phyloP scores from a whole-genome alignment of 2,797 vertebrate genomes.

The Anabacerthia variegaticeps region DNA sequence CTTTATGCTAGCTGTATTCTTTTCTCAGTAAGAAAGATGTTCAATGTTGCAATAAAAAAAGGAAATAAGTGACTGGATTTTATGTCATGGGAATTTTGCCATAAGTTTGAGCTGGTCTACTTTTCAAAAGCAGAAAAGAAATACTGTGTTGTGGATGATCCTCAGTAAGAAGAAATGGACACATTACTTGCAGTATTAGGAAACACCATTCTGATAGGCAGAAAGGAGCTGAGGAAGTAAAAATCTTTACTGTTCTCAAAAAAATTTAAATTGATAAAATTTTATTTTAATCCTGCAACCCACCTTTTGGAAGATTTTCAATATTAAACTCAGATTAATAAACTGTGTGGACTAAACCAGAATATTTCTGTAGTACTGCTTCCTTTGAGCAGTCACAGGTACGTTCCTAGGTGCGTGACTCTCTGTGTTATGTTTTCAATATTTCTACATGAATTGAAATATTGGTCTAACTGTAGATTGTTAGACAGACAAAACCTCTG shows the following conservation, averaged over 20 bases:
- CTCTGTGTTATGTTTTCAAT: not conserved
- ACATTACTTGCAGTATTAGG: not conserved
- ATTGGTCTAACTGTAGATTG: not conserved
- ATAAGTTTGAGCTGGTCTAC: not conserved
- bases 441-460: not conserved
- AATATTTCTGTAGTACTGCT: not conserved
- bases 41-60: not conserved
- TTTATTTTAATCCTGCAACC: not conserved
- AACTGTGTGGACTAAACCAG: not conserved
- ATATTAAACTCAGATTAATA: not conserved
- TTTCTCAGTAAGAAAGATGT: not conserved
- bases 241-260: not conserved
- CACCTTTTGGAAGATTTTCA: not conserved
- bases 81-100: not conserved
- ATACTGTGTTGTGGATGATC: not conserved
- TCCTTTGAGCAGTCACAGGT: rapidly evolving
- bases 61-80: not conserved
- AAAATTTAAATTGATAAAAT: not conserved
- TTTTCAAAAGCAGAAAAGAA: not conserved
- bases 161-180: not conserved
- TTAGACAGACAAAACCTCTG: not conserved
- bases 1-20: not conserved
- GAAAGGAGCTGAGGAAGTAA: not conserved
- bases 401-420: rapidly evolving
- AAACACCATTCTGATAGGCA: not conserved